Evolutionary conservation across 2,888 invertebrate genomes (phyloP), one percentile per base, ranked within the genome.

Genomic region (Drosophila paucipuncta): DNA sequence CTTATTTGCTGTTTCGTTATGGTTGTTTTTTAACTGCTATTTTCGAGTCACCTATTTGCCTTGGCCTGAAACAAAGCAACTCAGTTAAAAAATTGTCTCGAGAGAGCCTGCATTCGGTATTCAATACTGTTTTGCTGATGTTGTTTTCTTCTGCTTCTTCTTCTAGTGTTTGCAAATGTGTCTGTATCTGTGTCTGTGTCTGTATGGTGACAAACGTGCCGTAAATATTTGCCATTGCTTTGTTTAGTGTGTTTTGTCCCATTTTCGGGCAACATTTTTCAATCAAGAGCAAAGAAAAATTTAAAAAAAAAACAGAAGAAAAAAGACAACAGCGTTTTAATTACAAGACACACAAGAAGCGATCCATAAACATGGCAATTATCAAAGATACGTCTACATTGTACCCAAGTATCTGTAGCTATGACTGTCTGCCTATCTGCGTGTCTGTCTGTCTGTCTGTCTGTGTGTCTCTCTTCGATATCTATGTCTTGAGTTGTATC

Each of bases 211-310:
- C 83, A 72, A 77, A 66, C 43, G 68, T 72, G 70, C 74, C 80
- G 83, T 87, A 87, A 85, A 85, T 87, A 87, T 85, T 85, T 87
- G 78, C 76, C 73, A 83, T 73, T 78, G 73, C 71, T 74, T 70
- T 72, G 70, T 47, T 79, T 39, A 28, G 25, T 28, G n/a, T 59
- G 53, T 61, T 54, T 54, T 50, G 54, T 52, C 22, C 71, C 43
- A 73, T 69, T 85, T 82, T 66, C 68, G 67, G 62, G 69, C 68
- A 72, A 87, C 85, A 85, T 73, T 73, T 87, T 87, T 86, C 83
- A 85, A 85, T 85, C 81, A 85, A 74, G 53, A 70, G 67, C 60
- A 35, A 18, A 62, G 52, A 31, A n/a, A 57, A 72, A 68, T 16
- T 16, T 7, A 13, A 13, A 47, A 47, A 25, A 13, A 41, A 43